Base-by-base conservation (phyloP, 2,888 invertebrate species). In the Leucoma salicis region DNA sequence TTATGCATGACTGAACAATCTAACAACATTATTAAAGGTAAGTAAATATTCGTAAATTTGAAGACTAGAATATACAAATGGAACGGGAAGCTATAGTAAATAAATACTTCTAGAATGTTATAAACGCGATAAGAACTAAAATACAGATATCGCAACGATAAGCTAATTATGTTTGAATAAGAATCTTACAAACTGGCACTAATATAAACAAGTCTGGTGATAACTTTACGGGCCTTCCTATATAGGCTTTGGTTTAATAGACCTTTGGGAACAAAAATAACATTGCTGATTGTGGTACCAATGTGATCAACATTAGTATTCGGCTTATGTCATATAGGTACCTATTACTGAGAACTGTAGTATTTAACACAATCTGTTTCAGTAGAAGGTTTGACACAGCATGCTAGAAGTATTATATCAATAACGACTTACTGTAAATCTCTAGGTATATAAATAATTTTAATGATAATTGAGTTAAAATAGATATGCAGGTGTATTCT, bases 1-100 rank as follows among this genome's bases (percentile, higher is more conserved):
- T 65, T 70, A 64, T 70, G 66, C 65, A 64, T 68, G 58, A 63
- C 69, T 66, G 63, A 61, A 58, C 41, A 33, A 42, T 66, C 63
- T 67, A 56, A 60, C 56, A 61, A 56, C 66, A 67, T 53, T 63
- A 21, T 21, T 64, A 21, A 8, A 21, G 8, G 21, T 65, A 71
- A 63, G 55, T 56, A 63, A 59, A 59, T 57, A 61, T 55, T 57
- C 68, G 64, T 71, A 75, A 71, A 71, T 59, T 71, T 70, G 67
- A 70, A 75, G 83, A 83, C 82, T 83, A 82, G 82, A 82, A 67
- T 67, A 66, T 53, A 58, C 48, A 62, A 64, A 66, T 53, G 57
- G 55, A 61, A 67, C 54, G 55, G 44, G 56, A 63, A 67, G 66
- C 45, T 48, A 53, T 43, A n/a, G n/a, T n/a, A n/a, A n/a, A n/a